Base-by-base conservation (phyloP, 2,797 vertebrate genomes). In the Anguilla obscura region DNA sequence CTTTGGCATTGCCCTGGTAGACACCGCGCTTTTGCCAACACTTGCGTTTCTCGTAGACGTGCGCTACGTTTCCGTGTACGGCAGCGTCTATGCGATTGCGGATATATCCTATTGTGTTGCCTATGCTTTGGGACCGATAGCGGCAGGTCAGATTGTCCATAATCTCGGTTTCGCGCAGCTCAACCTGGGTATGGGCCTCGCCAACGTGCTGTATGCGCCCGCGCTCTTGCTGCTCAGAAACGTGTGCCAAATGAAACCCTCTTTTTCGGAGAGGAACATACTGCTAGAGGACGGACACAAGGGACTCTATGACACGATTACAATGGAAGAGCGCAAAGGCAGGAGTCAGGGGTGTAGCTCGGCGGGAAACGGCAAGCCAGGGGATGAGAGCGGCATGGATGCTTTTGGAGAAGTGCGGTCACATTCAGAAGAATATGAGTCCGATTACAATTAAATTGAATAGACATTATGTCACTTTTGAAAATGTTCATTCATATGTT, bases 81-180 rank as follows among this genome's bases (percentile, higher is more conserved):
- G 98, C 84, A 99, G 98, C 12, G 97, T 99, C 87, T 99, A 99
- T 0, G 98, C 98, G 86, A 97, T 99, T 0, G 98, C 98, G 0
- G 98, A 99, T 90, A 99, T 99, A 91, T 99, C 98, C 58, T 99
- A 99, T 82, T 99, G 94, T 0, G 96, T 99, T 40, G 98, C 98
- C 0, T 99, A 99, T 0, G 98, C 98, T 2, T 95, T 99, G 91
- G 98, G 98, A 87, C 98, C 98, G 3, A 96, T 99, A 0, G 98
- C 98, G 45, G 98, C 98, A 0, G 97, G 98, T 1, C 97, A 99
- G 91, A 98, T 99, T 0, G 98, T 99, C 87, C 98, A 99, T 93
- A 97, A 93, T 27, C 93, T 95, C 27, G 98, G 98, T 30, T 99
- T 99, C 0, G 96, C 96, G 0, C 97, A 98, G 90, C 97, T 99